Evolutionary conservation across 2,888 invertebrate genomes (phyloP).

Genomic region (Rhorus exstirpatorius): DNA sequence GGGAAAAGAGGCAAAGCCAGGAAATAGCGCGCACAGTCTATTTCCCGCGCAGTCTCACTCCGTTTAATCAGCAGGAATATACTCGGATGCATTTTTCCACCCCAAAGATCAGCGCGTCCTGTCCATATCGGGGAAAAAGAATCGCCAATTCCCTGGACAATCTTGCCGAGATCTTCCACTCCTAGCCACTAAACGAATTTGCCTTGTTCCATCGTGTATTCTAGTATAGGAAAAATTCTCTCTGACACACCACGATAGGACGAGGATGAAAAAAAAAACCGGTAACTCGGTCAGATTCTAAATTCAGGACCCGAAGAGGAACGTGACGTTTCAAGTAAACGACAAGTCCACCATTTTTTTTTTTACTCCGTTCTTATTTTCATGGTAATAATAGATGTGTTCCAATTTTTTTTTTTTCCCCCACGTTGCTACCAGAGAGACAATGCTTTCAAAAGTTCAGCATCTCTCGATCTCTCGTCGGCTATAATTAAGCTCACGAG

Average conservation of each 20-base stretch:
- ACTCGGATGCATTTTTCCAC: slow-evolving; percentile 49
- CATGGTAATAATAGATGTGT: not conserved
- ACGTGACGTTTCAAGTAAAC: slow-evolving; percentile 20
- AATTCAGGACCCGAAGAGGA: not conserved
- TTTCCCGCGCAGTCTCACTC: slow-evolving; percentile 62
- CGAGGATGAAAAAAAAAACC: not conserved
- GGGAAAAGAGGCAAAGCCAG: slow-evolving; percentile 22
- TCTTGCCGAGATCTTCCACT: slow-evolving; percentile 24
- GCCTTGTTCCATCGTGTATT: slow-evolving; percentile 5
- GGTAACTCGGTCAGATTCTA: slow-evolving; percentile 32
- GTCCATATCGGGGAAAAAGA: slow-evolving; percentile 23
- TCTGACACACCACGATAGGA: not conserved
- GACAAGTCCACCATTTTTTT: slow-evolving; percentile 2
- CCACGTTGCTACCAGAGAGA: no score
- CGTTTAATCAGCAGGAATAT: slow-evolving; percentile 52
- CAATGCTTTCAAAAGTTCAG: slow-evolving; percentile 25
- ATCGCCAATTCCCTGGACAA: slow-evolving; percentile 31
- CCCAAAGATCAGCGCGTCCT: slow-evolving; percentile 44
- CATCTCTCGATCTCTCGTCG: slow-evolving; percentile 8
- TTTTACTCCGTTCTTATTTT: not conserved
- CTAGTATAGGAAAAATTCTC: slow-evolving; percentile 21
- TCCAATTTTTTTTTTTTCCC: slow-evolving; percentile 5
- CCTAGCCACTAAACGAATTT: slow-evolving; percentile 27
- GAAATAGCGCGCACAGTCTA: slow-evolving; percentile 46
- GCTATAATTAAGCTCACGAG: slow-evolving; percentile 2